Evolutionary conservation across 2,888 invertebrate species (phyloP), one percentile per base, ranked within the genome.

Genomic region (Drosophila robusta): DNA sequence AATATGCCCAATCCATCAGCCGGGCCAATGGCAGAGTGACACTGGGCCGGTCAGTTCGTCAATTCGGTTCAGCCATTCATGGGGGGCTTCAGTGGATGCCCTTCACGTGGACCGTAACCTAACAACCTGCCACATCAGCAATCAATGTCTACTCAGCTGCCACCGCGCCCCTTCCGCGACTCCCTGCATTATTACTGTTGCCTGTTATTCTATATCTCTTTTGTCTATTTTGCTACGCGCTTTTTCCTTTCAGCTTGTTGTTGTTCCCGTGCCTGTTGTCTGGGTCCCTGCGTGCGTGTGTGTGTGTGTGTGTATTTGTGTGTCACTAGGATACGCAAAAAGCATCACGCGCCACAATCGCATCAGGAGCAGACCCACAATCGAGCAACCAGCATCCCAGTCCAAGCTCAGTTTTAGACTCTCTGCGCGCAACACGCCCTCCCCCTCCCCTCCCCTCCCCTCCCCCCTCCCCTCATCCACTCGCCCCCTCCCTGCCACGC

Each of bases 321-420:
- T 87, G 87, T 87, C 87, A 87, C 87, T 88, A 80, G 87, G 87
- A 88, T 87, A 83, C 85, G 85, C 82, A 84, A 74, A 70, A 83
- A 76, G 76, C 77, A 83, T 77, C 84, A 73, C 71, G 78, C 75
- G 72, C 67, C 79, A 70, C 70, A 70, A 62, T 79, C 75, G 75
- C 75, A 75, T 75, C 75, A 63, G 46, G 8, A 29, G 8, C 8
- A 29, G 29, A 29, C 58, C 26, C 26, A 4, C 32, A 34, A 47
- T 49, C n/a, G 18, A 16, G 38, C 26, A 38, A 16, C 22, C 29
- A 11, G 24, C 32, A 56, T 22, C 16, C 14, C 42, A 61, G 39
- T 57, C 41, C 38, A 42, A 32, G n/a, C 38, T 16, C 38, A 14
- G 66, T 62, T 46, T 47, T 39, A 50, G 39, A 47, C 38, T 61